Evolutionary conservation across 64 coral and sea anemone genomes (phyloP).

Genomic region (Platygyra sinensis): DNA sequence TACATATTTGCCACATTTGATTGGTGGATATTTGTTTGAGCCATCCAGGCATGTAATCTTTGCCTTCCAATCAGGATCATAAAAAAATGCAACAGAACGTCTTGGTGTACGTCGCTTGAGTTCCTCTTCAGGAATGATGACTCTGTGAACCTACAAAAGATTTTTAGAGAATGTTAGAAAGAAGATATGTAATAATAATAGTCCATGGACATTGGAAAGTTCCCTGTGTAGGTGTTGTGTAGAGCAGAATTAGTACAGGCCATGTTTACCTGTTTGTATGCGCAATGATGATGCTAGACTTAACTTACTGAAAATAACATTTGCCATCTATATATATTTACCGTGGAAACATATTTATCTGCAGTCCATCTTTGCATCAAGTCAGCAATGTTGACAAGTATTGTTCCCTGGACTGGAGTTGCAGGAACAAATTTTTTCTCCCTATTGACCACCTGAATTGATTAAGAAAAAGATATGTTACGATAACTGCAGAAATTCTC

Average conservation of each 20-base stretch:
- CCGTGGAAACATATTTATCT: constrained; percentile 77
- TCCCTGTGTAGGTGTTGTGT: too few species aligned
- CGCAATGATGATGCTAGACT: too few species aligned
- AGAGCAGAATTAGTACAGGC: too few species aligned
- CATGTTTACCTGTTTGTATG: too few species aligned
- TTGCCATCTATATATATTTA: constrained; percentile 18
- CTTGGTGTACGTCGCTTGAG: constrained; percentile 36
- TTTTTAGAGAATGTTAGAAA: too few species aligned
- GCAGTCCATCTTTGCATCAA: constrained; percentile 83
- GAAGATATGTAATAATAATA: too few species aligned
- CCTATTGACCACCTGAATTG: constrained; percentile 63
- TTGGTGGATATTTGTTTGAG: constrained; percentile 62
- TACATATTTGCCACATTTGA: constrained; percentile 72
- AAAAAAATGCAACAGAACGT: constrained; percentile 73
- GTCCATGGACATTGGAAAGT: background rate
- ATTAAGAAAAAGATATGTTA: background rate
- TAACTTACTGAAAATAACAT: too few species aligned
- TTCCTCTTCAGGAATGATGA: constrained; percentile 70
- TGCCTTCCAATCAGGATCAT: constrained; percentile 70
- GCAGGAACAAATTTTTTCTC: constrained; percentile 70
- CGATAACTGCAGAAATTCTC: too few species aligned
- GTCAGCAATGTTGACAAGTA: constrained; percentile 77
- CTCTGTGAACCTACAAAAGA: constrained; percentile 63
- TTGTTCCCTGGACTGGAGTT: constrained; percentile 65
- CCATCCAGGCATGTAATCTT: constrained; percentile 77